Conservation (phyloP, 2,888 invertebrate genomes). For the Arrhopalites spinosus region DNA sequence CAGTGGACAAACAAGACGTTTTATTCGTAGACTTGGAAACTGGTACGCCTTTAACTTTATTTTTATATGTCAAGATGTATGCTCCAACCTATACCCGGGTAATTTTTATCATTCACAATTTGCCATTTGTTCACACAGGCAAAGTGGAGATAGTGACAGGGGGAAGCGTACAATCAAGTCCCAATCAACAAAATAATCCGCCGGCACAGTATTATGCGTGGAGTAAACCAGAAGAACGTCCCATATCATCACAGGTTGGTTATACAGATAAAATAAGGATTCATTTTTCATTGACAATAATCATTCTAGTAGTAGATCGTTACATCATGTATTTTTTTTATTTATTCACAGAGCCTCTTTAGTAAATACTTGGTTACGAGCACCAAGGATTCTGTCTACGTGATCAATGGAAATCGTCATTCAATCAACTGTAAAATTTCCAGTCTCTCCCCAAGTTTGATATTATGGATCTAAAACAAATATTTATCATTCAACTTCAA, state of each 20-base stretch:
- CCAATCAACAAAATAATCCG: not conserved
- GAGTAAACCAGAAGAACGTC: conserved; percentile 68
- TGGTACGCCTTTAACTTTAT: conserved; percentile 62
- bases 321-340: too few species aligned
- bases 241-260: conserved; percentile 69
- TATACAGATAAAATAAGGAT: too few species aligned
- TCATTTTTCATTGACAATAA: too few species aligned
- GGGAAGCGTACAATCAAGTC: conserved; percentile 58
- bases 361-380: conserved; percentile 75
- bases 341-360: conserved; percentile 73
- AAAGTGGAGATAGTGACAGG: conserved; percentile 79
- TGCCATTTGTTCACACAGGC: conserved; percentile 61
- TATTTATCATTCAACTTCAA: too few species aligned
- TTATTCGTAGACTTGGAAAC: conserved; percentile 72
- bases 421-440: conserved; percentile 77
- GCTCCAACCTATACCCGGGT: not conserved
- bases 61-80: too few species aligned
- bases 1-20: conserved; percentile 73
- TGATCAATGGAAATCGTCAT: conserved; percentile 72
- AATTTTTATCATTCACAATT: not conserved
- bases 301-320: too few species aligned
- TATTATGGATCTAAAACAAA: conserved; percentile 42
- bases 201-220: conserved; percentile 59
- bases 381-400: conserved; percentile 71
- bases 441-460: conserved; percentile 61